A percentile compares a stretch with the other conserved stretches of the same genome.
Evolutionary conservation across 2,888 invertebrate genomes (phyloP).

Genomic region (Aspidiotus rigidus): DNA sequence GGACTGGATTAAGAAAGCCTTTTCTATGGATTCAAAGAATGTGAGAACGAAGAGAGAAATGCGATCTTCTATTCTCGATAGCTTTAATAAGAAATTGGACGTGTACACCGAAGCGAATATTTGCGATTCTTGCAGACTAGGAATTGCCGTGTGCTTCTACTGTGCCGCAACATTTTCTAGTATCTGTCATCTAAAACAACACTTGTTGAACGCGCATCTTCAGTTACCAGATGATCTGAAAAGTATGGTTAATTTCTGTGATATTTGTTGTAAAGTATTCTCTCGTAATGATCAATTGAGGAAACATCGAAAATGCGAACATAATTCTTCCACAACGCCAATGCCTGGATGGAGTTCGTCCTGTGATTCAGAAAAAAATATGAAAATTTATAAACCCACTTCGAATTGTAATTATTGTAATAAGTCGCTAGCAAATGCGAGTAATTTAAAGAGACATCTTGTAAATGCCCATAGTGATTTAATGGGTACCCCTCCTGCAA

Average conservation of each 20-base stretch:
- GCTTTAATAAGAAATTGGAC: background rate
- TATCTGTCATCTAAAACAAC: slow-evolving; percentile 5
- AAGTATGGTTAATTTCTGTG: slow-evolving; percentile 4
- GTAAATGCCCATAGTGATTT: slow-evolving; percentile 9
- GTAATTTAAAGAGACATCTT: slow-evolving; percentile 21
- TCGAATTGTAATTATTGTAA: slow-evolving; percentile 11
- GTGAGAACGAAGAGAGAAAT: background rate
- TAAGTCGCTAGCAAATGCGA: slow-evolving; percentile 15
- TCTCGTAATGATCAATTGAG: background rate
- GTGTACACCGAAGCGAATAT: no score
- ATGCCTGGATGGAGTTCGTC: no score
- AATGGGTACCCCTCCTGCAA: slow-evolving; percentile 8
- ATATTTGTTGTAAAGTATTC: background rate
- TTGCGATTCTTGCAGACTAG: background rate
- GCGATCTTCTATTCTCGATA: background rate
- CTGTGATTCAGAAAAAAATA: no score
- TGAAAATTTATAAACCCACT: background rate
- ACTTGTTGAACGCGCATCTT: slow-evolving; percentile 4
- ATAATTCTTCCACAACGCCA: background rate
- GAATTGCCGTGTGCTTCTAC: background rate
- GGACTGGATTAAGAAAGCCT: slow-evolving; percentile 7
- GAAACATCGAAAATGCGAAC: slow-evolving; percentile 6
- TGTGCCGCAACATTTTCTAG: background rate
- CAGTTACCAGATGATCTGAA: background rate
- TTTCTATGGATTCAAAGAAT: background rate